Percentiles rank a stretch among this genome's conserved stretches.
These are phyloP conservation scores for Eubucco bourcierii DNA, from an alignment of 2,113 vertebrate genomes.

Conservation along the genomic window DNA sequence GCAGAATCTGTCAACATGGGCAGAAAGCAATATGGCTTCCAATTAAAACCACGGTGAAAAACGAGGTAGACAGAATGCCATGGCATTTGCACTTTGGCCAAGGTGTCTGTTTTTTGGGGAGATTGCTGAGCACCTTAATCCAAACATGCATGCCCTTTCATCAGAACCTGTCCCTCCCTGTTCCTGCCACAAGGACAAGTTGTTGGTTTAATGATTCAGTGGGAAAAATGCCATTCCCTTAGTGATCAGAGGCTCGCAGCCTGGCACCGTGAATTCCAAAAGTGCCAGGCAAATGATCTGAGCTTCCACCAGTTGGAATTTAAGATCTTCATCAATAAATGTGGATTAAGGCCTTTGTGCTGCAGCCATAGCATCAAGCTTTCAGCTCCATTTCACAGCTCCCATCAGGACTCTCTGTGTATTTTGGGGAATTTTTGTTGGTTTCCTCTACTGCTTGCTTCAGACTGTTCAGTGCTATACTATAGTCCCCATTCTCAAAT, in stretches of 20 bases:
- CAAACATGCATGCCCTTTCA: neutral
- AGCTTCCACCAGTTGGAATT: neutral
- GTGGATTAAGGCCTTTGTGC: neutral
- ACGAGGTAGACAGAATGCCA: neutral
- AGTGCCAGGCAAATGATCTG: neutral
- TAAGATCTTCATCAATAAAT: neutral
- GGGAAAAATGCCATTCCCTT: neutral
- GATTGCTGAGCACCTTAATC: neutral
- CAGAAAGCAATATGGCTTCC: neutral
- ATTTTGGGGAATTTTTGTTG: neutral
- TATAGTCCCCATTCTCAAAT: neutral
- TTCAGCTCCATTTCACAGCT: neutral
- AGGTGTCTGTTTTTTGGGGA: neutral
- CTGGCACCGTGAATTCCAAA: neutral
- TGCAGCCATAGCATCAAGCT: neutral
- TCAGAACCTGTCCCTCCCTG: neutral
- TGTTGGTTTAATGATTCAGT: neutral
- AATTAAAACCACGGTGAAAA: constrained; percentile 23
- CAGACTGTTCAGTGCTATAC: neutral
- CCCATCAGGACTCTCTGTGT: neutral
- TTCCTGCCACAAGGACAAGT: neutral
- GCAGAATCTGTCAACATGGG: neutral
- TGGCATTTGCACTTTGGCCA: neutral
- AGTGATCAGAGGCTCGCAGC: neutral
- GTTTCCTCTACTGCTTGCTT: neutral